A percentile compares a stretch with the other conserved stretches of the same genome.
Conservation (phyloP, 2,797 vertebrate genomes). For the Furcifer pardalis region DNA sequence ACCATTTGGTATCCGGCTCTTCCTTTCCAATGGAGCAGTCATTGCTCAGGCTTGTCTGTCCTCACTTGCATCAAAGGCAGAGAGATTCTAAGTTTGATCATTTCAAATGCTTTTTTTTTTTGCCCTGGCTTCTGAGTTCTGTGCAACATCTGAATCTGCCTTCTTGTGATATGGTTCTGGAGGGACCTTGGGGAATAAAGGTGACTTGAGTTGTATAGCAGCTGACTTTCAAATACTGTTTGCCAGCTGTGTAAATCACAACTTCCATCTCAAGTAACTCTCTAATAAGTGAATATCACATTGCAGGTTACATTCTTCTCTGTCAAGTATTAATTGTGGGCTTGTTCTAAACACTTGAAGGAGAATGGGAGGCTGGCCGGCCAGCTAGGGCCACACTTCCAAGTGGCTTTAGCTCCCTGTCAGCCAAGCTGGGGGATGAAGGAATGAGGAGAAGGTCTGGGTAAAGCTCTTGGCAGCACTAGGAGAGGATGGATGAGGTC, state of each 20-base stretch:
- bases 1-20: not conserved
- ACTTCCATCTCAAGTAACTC: slow-evolving; percentile 21
- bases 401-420: too few species aligned
- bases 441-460: too few species aligned
- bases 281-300: slow-evolving; percentile 19
- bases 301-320: slow-evolving; percentile 49
- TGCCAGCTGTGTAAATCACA: slow-evolving; percentile 1
- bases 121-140: not conserved
- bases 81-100: not conserved
- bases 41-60: not conserved
- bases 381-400: not conserved
- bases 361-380: not conserved
- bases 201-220: slow-evolving; percentile 20
- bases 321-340: slow-evolving; percentile 44
- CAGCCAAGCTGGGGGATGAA: not conserved
- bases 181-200: slow-evolving; percentile 12
- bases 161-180: not conserved
- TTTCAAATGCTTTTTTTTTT: not conserved
- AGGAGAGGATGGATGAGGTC: not conserved
- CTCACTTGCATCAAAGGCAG: not conserved
- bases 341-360: not conserved
- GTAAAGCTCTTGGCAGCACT: not conserved
- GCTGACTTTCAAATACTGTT: not conserved
- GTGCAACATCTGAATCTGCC: accelerated
- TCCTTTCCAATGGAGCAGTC: slow-evolving; percentile 20